Evolutionary conservation across 2,888 invertebrate genomes (phyloP).

Genomic region (Gymnoscelis rufifasciata): DNA sequence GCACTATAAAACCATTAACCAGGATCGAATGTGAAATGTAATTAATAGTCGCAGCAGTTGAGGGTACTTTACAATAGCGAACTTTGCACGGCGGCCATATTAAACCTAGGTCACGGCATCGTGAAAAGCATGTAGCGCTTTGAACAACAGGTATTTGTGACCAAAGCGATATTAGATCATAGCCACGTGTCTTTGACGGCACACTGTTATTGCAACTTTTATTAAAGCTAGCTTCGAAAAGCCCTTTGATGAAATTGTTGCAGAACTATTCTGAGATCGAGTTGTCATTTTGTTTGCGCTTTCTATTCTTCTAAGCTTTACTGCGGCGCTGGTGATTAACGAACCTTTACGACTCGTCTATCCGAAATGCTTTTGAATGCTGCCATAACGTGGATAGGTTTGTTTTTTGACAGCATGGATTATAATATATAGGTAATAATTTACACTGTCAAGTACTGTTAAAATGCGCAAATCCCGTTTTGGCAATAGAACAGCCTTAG

Average conservation of each 20-base stretch:
- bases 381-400: too few species aligned
- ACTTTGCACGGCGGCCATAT: slow-evolving; percentile 18
- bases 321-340: not conserved
- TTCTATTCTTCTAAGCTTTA: not conserved
- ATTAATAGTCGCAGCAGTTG: slow-evolving; percentile 1
- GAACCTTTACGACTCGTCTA: not conserved
- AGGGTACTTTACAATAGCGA: slow-evolving; percentile 12
- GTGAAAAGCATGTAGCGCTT: slow-evolving; percentile 9
- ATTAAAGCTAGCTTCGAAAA: slow-evolving; percentile 1
- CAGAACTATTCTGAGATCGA: slow-evolving; percentile 3
- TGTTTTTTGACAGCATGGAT: too few species aligned
- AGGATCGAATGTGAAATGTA: slow-evolving; percentile 1
- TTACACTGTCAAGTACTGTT: too few species aligned
- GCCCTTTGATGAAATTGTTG: slow-evolving; percentile 7
- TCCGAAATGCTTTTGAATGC: not conserved
- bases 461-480: too few species aligned
- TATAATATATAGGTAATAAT: too few species aligned
- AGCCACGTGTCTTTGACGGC: slow-evolving; percentile 5
- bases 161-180: slow-evolving; percentile 12
- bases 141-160: slow-evolving; percentile 15
- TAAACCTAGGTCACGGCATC: slow-evolving; percentile 23
- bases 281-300: slow-evolving; percentile 1
- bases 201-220: slow-evolving; percentile 2
- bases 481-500: too few species aligned
- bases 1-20: not conserved